Percentiles rank a stretch among this genome's conserved stretches.
phyloP scores from a whole-genome alignment of 1,140 invertebrate genomes.

The Camponotus floridanus region DNA sequence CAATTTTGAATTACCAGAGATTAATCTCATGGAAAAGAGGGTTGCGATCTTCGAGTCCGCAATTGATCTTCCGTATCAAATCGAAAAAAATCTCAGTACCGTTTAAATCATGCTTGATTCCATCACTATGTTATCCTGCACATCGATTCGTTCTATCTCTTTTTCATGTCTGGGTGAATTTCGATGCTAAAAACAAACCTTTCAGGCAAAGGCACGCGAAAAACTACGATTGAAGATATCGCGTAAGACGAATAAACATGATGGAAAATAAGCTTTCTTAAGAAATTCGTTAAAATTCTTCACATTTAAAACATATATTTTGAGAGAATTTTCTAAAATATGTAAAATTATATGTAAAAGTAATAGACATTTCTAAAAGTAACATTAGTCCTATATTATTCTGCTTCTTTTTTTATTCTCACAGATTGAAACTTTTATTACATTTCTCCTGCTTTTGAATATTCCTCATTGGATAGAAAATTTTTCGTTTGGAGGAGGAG shows the following conservation, averaged over 20 bases:
- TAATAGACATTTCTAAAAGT: background rate
- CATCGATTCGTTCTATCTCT: conserved; percentile 23
- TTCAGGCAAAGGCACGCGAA: conserved; percentile 30
- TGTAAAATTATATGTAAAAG: background rate
- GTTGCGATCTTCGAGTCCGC: conserved; percentile 3
- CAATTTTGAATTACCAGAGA: conserved; percentile 18
- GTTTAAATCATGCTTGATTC: conserved; percentile 49
- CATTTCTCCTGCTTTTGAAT: conserved; percentile 18
- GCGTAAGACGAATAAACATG: background rate
- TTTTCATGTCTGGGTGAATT: conserved; percentile 34
- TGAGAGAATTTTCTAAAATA: background rate
- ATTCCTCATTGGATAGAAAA: conserved; percentile 19
- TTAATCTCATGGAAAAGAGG: conserved; percentile 50
- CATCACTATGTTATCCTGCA: conserved; percentile 11
- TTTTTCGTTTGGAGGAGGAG: conserved; percentile 4
- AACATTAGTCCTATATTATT: background rate
- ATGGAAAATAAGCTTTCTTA: background rate
- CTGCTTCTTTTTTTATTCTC: background rate
- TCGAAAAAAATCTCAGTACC: conserved; percentile 33
- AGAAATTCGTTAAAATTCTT: background rate
- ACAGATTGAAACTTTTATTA: conserved; percentile 56
- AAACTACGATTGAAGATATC: conserved; percentile 32
- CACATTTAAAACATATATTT: background rate
- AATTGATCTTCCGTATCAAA: conserved; percentile 45
- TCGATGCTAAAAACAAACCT: conserved; percentile 61